Conservation (phyloP, 2,797 vertebrate species). For the Falco columbarius region DNA sequence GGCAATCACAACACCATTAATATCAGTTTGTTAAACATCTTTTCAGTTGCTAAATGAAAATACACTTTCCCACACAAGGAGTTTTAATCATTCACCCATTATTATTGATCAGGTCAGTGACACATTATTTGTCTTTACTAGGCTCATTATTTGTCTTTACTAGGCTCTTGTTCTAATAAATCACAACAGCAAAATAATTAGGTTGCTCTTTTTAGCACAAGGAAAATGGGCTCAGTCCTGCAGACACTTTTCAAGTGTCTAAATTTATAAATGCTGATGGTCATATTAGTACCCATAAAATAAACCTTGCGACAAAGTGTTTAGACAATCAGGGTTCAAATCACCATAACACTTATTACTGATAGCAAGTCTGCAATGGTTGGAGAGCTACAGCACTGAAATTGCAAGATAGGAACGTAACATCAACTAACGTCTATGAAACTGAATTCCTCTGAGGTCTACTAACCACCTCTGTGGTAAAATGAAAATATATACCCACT, state of each 20-base stretch:
- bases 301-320: not conserved
- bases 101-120: not conserved
- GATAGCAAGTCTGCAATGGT: not conserved
- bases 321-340: not conserved
- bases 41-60: conserved; percentile 25
- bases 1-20: conserved; percentile 22
- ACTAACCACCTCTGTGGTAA: not conserved
- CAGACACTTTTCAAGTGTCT: not conserved
- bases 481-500: not conserved
- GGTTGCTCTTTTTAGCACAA: not conserved
- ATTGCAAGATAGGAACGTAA: not conserved
- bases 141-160: not conserved
- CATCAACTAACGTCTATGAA: not conserved
- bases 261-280: not conserved
- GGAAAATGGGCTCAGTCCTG: not conserved
- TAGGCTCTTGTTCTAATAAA: not conserved
- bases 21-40: conserved; percentile 2
- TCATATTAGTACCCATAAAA: not conserved
- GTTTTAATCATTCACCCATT: not conserved
- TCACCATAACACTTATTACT: not conserved
- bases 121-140: not conserved
- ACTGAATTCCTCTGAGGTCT: not conserved
- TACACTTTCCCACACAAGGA: not conserved
- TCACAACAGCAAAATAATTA: conserved; percentile 3
- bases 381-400: not conserved